Evolutionary conservation across 2,113 vertebrate species (phyloP).

Genomic region (Typhlomys cinereus): DNA sequence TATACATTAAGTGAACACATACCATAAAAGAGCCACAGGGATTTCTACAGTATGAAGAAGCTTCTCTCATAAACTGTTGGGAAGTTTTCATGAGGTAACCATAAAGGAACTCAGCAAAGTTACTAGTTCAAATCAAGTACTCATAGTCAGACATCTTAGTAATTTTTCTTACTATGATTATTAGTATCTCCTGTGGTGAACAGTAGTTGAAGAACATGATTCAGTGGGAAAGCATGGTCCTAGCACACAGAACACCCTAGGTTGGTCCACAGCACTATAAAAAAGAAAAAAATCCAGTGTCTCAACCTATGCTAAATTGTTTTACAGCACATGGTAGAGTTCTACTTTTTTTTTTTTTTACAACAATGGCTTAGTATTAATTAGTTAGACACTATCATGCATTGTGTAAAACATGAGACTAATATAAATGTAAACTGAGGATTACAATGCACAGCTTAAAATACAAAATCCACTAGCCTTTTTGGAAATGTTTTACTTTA

Average conservation of each 20-base stretch:
- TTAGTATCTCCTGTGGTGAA: not conserved
- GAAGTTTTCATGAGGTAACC: not conserved
- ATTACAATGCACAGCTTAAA: not conserved
- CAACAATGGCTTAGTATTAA: not conserved
- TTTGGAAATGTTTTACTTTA: not conserved
- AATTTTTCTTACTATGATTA: not conserved
- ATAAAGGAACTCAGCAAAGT: not conserved
- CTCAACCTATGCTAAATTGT: not conserved
- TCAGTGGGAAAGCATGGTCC: not conserved
- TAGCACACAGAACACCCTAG: not conserved
- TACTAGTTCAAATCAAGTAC: not conserved
- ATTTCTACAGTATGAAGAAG: not conserved
- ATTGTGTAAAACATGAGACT: not conserved
- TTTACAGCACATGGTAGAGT: not conserved
- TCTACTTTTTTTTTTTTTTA: slow-evolving; percentile 40
- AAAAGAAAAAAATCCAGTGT: not conserved
- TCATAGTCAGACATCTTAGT: not conserved
- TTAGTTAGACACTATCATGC: not conserved
- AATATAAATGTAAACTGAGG: not conserved
- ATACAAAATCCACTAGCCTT: not conserved
- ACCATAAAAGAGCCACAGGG: not conserved
- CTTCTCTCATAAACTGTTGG: not conserved
- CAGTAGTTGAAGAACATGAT: not conserved
- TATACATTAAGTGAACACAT: not conserved
- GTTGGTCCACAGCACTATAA: not conserved